Percentiles rank a stretch among this genome's conserved stretches.
phyloP scores from a whole-genome alignment of 2,888 invertebrate species.

The Perizoma flavofasciatum region DNA sequence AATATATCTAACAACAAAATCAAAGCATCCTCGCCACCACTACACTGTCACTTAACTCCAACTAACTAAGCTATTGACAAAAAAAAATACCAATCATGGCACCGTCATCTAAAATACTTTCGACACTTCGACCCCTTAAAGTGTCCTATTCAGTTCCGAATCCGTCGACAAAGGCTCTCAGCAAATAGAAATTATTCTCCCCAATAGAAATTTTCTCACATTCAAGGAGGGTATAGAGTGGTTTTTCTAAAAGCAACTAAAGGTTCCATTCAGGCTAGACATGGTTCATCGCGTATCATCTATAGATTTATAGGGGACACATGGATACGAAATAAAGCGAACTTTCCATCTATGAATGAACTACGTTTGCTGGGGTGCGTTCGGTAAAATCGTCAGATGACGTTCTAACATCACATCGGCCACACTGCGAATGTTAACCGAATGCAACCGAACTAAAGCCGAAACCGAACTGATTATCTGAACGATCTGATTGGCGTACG shows the following conservation, averaged over 20 bases:
- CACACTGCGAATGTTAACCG: too few species aligned
- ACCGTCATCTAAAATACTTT: conserved; percentile 24
- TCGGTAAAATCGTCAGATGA: not conserved
- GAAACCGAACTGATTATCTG: too few species aligned
- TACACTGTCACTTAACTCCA: conserved; percentile 22
- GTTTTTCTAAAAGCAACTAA: conserved; percentile 67
- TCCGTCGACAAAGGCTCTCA: conserved; percentile 51
- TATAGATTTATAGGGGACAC: conserved; percentile 47
- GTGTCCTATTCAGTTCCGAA: conserved; percentile 27
- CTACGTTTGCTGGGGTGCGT: too few species aligned
- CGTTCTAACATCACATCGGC: too few species aligned
- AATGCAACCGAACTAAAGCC: too few species aligned
- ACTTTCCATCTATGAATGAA: conserved; percentile 6
- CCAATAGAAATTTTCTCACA: conserved; percentile 70
- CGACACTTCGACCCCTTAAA: conserved; percentile 28
- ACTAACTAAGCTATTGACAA: conserved; percentile 27
- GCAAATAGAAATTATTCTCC: conserved; percentile 66
- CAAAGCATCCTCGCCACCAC: conserved; percentile 2
- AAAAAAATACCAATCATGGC: conserved; percentile 31
- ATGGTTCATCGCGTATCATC: conserved; percentile 55
- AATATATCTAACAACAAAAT: conserved; percentile 4
- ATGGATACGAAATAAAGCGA: conserved; percentile 38
- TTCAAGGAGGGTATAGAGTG: conserved; percentile 62
- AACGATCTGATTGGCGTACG: too few species aligned
- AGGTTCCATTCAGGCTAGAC: conserved; percentile 54